phyloP scores from a whole-genome alignment of 2,797 vertebrate species.

The Vultur gryphus region DNA sequence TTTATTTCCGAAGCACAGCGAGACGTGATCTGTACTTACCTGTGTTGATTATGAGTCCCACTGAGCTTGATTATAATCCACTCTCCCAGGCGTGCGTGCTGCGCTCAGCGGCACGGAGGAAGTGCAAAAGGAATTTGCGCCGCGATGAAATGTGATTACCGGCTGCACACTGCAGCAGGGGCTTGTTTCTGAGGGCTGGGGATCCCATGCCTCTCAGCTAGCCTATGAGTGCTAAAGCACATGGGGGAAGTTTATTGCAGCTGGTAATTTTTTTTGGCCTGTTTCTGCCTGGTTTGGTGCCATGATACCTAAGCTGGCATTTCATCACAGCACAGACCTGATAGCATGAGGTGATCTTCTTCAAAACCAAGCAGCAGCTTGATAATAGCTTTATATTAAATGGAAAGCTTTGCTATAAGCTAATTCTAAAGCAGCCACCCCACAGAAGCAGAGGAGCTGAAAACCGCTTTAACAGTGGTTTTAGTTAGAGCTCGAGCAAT shows the following conservation, averaged over 20 bases:
- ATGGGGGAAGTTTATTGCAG: not conserved
- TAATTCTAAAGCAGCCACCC: not conserved
- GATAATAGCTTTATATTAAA: not conserved
- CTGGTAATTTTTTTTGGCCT: not conserved
- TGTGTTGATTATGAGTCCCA: not conserved
- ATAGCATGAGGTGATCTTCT: not conserved
- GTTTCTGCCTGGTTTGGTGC: not conserved
- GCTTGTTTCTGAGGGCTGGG: not conserved
- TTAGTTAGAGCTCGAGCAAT: not conserved
- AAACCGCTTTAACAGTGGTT: not conserved
- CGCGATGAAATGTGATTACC: not conserved
- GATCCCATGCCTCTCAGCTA: not conserved
- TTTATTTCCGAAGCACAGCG: not conserved
- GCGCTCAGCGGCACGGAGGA: not conserved
- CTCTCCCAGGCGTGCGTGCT: not conserved
- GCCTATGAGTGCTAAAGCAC: not conserved
- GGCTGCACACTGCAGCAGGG: not conserved
- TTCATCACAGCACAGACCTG: not conserved
- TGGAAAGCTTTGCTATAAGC: not conserved
- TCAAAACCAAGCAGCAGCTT: not conserved
- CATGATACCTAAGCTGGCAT: not conserved
- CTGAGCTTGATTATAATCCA: constrained; percentile 22
- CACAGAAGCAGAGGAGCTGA: not conserved
- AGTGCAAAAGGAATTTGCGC: not conserved
- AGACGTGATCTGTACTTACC: not conserved